Base-by-base conservation (phyloP, 2,888 invertebrate genomes). In the Uloborus plumipes region DNA sequence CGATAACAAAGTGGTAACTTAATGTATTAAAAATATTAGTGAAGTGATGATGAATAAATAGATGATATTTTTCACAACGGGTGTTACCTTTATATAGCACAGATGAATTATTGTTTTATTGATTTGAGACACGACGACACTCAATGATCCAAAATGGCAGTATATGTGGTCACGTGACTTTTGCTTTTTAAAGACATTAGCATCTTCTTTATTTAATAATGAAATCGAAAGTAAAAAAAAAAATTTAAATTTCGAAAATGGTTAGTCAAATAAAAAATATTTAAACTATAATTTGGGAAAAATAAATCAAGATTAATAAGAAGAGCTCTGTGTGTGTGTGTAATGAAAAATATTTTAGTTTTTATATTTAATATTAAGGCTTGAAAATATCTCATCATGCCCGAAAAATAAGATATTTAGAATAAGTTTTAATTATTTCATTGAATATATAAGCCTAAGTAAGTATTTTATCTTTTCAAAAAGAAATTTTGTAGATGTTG, bases 81-180 rank as follows among this genome's bases (percentile, higher is more conserved):
- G 64, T 22, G 39, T 62, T 50, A 62, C 47, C 39, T 67, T 80
- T 70, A 51, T 39, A 58, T 51, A n/a, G 18, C 50, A 50, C 20
- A 50, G 64, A 49, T 15, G 69, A 74, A 50, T 62, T 61, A 69
- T 64, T 64, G 59, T 69, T 58, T 64, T 55, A 58, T 55, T 50
- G 26, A 55, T 53, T 73, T 81, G 50, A 39, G 80, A 81, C 80
- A 81, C 80, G 80, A 81, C 80, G 73, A 74, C 80, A 81, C 58
- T 67, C n/a, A n/a, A 74, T 53, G 80, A 81, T 70, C 74, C 80
- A 81, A 81, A 81, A 81, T 81, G 80, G 80, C 80, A 81, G 80
- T 66, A 59, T 14, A 50, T 62, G 70, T 81, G 74, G 70, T 81
- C 80, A 81, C 80, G 80, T 81, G 80, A 74, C 70, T 31, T 26